Conservation (phyloP, 2,113 vertebrate genomes). For the Vimba vimba region DNA sequence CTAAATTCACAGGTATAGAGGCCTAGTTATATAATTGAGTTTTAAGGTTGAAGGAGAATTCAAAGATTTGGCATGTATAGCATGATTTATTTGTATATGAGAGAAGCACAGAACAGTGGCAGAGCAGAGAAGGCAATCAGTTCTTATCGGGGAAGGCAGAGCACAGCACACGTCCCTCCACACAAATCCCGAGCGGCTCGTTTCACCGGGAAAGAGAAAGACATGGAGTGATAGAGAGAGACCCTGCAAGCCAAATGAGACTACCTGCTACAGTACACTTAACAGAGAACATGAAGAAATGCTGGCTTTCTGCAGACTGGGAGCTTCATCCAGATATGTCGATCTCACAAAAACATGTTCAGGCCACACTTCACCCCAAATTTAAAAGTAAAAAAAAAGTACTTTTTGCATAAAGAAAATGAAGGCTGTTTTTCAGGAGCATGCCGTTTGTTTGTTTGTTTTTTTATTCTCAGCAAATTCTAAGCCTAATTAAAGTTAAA, state of each 20-base stretch:
- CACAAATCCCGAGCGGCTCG: slow-evolving; percentile 36
- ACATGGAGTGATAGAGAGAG: slow-evolving; percentile 11
- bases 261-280: neutral
- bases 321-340: neutral
- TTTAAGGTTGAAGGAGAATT: slow-evolving; percentile 14
- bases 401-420: neutral
- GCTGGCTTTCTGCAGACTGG: neutral
- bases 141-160: slow-evolving; percentile 57
- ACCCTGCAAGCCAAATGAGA: slow-evolving; percentile 8
- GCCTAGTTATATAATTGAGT: slow-evolving; percentile 20
- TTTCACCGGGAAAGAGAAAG: slow-evolving; percentile 43
- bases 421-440: neutral
- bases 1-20: neutral
- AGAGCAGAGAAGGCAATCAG: slow-evolving; percentile 56
- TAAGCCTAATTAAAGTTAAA: no score
- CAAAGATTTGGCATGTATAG: slow-evolving; percentile 19
- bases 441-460: neutral
- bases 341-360: neutral
- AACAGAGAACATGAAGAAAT: neutral
- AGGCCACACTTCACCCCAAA: neutral
- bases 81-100: slow-evolving; percentile 2
- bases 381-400: neutral
- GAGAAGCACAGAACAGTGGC: neutral
- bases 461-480: neutral
- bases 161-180: slow-evolving; percentile 43